Percentiles rank a stretch among this genome's conserved stretches.
Evolutionary conservation across 2,113 vertebrate genomes (phyloP).

Genomic region (Columbina picui): DNA sequence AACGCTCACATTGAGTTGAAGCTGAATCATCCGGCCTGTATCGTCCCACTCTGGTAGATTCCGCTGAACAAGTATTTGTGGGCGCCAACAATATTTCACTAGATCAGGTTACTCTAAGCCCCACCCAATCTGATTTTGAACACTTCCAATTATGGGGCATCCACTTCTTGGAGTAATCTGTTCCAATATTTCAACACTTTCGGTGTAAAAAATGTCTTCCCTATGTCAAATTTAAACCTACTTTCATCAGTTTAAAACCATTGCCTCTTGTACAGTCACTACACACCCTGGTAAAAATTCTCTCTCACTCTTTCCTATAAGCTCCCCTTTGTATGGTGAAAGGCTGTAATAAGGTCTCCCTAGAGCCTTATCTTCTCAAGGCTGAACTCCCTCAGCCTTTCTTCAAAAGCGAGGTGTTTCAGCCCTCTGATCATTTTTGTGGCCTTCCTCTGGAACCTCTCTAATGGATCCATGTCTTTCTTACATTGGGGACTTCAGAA

Average conservation of each 20-base stretch:
- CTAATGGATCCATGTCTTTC: neutral
- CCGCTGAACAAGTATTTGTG: no score
- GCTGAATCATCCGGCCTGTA: no score
- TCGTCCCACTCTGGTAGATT: no score
- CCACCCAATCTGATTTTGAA: no score
- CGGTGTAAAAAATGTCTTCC: neutral
- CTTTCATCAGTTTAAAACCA: neutral
- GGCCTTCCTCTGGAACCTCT: neutral
- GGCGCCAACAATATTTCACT: no score
- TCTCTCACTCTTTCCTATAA: neutral
- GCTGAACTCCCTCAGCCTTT: neutral
- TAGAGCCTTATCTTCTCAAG: neutral
- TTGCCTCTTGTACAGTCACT: neutral
- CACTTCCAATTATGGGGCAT: no score
- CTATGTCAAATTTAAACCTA: neutral
- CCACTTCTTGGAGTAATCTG: no score
- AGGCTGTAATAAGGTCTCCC: neutral
- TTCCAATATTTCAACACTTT: neutral
- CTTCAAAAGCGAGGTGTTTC: neutral
- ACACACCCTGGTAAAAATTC: neutral
- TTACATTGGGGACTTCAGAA: neutral
- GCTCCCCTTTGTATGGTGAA: rapidly evolving
- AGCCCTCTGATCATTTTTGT: neutral
- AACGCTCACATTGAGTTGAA: no score
- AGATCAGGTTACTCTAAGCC: no score